phyloP scores from a whole-genome alignment of 2,113 vertebrate species.

The Shinisaurus crocodilurus region DNA sequence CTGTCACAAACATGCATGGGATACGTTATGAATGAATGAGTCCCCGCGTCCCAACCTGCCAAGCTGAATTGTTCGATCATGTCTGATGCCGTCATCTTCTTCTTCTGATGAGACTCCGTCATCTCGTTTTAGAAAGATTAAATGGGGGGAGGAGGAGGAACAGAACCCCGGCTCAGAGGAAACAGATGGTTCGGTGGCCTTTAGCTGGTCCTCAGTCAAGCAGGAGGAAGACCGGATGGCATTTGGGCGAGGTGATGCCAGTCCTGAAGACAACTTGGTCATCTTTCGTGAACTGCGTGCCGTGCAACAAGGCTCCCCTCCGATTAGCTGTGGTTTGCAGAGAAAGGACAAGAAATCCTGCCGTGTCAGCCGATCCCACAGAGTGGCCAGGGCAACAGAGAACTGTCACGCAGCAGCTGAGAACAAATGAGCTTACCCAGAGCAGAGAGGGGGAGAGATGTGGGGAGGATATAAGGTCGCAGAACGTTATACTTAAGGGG shows the following conservation, averaged over 20 bases:
- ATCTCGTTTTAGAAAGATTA: not conserved
- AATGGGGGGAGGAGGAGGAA: not conserved
- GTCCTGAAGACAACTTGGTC: not conserved
- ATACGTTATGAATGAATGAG: too few relatives aligned
- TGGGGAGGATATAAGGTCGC: not conserved
- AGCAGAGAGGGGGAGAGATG: not conserved
- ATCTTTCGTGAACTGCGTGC: not conserved
- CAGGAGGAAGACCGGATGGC: not conserved
- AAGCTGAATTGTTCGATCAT: not conserved
- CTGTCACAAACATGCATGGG: not conserved
- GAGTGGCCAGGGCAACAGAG: not conserved
- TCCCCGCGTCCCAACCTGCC: too few relatives aligned
- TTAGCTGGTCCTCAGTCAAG: not conserved
- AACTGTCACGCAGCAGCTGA: not conserved
- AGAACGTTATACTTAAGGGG: not conserved
- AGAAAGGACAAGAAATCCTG: not conserved
- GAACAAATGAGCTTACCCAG: not conserved
- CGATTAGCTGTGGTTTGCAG: not conserved
- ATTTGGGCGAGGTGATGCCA: not conserved
- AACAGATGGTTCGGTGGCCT: not conserved
- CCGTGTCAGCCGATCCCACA: not conserved
- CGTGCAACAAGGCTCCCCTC: not conserved
- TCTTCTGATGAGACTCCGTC: not conserved
- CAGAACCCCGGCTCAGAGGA: not conserved
- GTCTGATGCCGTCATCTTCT: not conserved